A percentile compares a stretch with the other conserved stretches of the same genome.
These are phyloP conservation scores for Ptychodera flava DNA, from an alignment of 35 echinoderm and acorn worm genomes.

Conservation along the genomic window DNA sequence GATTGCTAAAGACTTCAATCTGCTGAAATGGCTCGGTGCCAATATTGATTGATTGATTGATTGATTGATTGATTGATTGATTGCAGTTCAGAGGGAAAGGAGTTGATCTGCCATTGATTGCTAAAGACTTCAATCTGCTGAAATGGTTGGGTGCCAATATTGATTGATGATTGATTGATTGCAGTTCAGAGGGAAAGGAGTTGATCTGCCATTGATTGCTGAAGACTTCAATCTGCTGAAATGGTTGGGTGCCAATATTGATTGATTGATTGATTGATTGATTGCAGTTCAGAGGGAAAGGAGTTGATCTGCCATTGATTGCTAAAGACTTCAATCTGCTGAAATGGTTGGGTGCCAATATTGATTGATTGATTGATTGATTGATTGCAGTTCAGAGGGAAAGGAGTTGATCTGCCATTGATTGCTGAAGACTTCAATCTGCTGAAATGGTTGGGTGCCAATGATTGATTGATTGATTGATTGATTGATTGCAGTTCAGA, in stretches of 20 bases:
- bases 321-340: constrained; percentile 85
- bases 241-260: constrained; percentile 85
- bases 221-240: constrained; percentile 90
- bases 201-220: constrained; percentile 65
- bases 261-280: too few species aligned
- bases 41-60: too few species aligned
- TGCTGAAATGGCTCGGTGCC: constrained; percentile 84
- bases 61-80: neutral
- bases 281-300: constrained; percentile 89
- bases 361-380: too few species aligned
- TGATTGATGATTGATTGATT: too few species aligned
- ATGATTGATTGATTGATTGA: too few species aligned
- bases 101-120: neutral
- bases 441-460: constrained; percentile 81
- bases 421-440: constrained; percentile 85
- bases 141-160: too few species aligned
- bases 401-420: constrained; percentile 72
- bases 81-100: neutral
- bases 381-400: constrained; percentile 88
- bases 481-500: too few species aligned
- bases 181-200: constrained; percentile 84
- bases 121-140: neutral
- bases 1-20: constrained; percentile 80
- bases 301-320: constrained; percentile 66
- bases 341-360: constrained; percentile 87